Base-by-base conservation (phyloP, 2,797 vertebrate species). In the Gambelia wislizenii region DNA sequence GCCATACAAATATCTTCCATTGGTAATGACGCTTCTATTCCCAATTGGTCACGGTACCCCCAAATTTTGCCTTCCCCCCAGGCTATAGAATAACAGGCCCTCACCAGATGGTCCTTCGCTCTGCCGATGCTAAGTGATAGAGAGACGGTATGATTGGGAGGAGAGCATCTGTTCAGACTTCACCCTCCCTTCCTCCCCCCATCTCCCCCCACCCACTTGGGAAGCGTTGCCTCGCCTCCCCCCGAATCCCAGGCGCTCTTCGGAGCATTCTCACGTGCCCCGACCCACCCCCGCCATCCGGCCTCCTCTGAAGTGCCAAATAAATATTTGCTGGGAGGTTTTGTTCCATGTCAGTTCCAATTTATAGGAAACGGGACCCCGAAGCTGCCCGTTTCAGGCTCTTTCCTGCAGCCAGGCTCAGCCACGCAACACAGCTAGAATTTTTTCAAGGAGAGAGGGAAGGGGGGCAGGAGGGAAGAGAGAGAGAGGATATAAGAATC, bases 181-280 rank as follows among this genome's bases (percentile, higher is more conserved):
- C 69, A 52, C n/a, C 54, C 54, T 67, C 61, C 20, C 56, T 6
- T 18, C 13, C 52, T 13, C 2, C 56, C 6, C 18, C 18, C 18
- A 18, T 6, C 4, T 5, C 75, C 54, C 75, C 76, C 75, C 36
- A 22, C 77, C 16, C 88, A 76, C 77, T 89, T 67, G 84, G 88
- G 88, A 67, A 49, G 52, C 69, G 25, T 2, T 13, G 54, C 83
- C n/a, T 33, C 6, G 20, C 75, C 82, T n/a, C 83, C 42, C 85
- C 89, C 92, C 61, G 52, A 79, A 93, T 95, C 92, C 90, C 92
- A 93, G 86, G 91, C 88, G 87, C 81, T 95, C 91, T 96, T 95
- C 54, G 84, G 74, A 64, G 85, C 78, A 79, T 85, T 86, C 92
- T 92, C 86, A 69, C 67, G 77, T 91, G 87, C 95, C 92, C 87